Conservation (phyloP, 2,113 vertebrate genomes). For the Alectura lathami region DNA sequence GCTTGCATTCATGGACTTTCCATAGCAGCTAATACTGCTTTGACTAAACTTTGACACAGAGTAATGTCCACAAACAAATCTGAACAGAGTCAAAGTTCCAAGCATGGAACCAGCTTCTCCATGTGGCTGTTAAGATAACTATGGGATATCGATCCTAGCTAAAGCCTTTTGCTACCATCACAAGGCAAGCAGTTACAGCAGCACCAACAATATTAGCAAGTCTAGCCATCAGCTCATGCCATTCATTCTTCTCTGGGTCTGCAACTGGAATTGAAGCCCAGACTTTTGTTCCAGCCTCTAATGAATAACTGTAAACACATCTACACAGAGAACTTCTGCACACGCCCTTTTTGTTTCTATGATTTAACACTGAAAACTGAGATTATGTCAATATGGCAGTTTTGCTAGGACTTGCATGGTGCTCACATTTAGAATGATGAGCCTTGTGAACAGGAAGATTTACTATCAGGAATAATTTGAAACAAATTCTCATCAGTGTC, state of each 20-base stretch:
- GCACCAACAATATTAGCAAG: neutral
- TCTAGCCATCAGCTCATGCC: neutral
- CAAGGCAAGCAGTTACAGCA: neutral
- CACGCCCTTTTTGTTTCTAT: constrained; percentile 9
- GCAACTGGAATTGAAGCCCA: constrained; percentile 30
- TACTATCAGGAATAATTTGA: constrained; percentile 26
- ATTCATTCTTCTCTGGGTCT: neutral
- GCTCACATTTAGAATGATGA: neutral
- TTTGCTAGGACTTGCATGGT: neutral
- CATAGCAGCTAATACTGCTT: neutral
- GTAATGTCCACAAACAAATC: neutral
- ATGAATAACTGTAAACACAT: constrained; percentile 56
- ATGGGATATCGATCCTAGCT: rapidly evolving
- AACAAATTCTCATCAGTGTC: constrained; percentile 22
- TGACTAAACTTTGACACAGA: neutral
- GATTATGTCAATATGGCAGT: neutral
- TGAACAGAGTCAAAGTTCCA: neutral
- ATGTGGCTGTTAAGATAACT: neutral
- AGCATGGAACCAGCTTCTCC: neutral
- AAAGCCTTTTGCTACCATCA: neutral
- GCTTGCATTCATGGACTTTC: neutral
- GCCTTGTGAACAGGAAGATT: neutral
- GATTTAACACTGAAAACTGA: constrained; percentile 19
- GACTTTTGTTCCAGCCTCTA: constrained; percentile 23
- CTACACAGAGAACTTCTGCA: constrained; percentile 10